Evolutionary conservation across 1,140 invertebrate species (phyloP).

Genomic region (Condylostylus longicornis): DNA sequence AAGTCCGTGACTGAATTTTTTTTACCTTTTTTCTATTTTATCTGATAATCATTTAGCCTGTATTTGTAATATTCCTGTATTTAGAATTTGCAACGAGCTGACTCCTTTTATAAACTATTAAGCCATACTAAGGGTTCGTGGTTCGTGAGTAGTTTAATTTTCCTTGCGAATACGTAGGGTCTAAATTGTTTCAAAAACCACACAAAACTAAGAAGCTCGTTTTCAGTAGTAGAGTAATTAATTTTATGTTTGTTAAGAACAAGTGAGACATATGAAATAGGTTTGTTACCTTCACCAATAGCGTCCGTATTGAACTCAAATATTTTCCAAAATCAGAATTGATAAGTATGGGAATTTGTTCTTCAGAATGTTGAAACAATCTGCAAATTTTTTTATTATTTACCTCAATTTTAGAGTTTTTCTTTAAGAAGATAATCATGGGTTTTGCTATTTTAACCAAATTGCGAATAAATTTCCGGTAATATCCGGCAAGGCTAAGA

Average conservation of each 20-base stretch:
- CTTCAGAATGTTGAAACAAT: slow-evolving; percentile 27
- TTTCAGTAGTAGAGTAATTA: slow-evolving; percentile 16
- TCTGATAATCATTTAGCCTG: slow-evolving; percentile 21
- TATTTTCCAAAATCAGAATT: slow-evolving; percentile 21
- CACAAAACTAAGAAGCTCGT: slow-evolving; percentile 21
- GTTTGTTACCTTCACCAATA: slow-evolving; percentile 11
- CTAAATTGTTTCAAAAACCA: slow-evolving; percentile 28
- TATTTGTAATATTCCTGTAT: slow-evolving; percentile 21
- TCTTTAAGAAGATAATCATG: slow-evolving; percentile 5
- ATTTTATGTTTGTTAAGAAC: slow-evolving; percentile 19
- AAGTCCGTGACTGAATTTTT: slow-evolving; percentile 6
- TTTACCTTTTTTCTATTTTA: slow-evolving; percentile 14
- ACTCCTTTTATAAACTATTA: slow-evolving; percentile 22
- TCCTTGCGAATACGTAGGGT: slow-evolving; percentile 15
- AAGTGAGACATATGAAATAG: slow-evolving; percentile 11
- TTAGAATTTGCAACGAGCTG: slow-evolving; percentile 24
- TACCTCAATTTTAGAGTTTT: not conserved
- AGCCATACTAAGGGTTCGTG: slow-evolving; percentile 28
- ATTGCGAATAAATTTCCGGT: slow-evolving; percentile 16
- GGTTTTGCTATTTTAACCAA: slow-evolving; percentile 10
- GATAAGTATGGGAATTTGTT: slow-evolving; percentile 25
- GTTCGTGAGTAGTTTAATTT: slow-evolving; percentile 16
- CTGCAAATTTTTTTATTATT: slow-evolving; percentile 9
- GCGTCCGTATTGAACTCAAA: too few relatives aligned
- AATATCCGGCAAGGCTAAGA: slow-evolving; percentile 7